Conservation (phyloP, 1,140 invertebrate species). For the Hesperophylax magnus region DNA sequence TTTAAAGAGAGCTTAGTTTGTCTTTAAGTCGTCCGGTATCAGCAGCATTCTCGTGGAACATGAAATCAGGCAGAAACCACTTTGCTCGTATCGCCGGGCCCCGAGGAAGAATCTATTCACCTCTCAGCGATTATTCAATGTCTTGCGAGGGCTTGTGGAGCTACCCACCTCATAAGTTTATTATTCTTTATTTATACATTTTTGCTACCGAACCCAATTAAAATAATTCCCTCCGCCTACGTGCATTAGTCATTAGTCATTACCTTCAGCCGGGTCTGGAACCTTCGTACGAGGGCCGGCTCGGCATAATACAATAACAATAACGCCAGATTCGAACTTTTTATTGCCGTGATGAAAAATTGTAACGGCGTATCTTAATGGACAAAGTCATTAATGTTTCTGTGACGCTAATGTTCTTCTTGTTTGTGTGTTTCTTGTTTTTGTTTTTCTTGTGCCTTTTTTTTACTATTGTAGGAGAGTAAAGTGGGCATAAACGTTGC, state of each 20-base stretch:
- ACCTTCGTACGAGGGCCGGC: background rate
- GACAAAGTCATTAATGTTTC: constrained; percentile 31
- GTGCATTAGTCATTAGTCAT: constrained; percentile 68
- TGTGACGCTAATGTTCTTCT: constrained; percentile 25
- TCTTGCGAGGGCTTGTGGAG: constrained; percentile 41
- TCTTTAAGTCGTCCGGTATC: background rate
- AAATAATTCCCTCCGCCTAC: constrained; percentile 70
- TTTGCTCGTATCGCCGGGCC: constrained; percentile 31
- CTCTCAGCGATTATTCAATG: constrained; percentile 52
- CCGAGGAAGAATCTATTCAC: constrained; percentile 35
- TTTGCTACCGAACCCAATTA: constrained; percentile 71
- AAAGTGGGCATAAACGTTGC: background rate
- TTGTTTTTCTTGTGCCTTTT: constrained; percentile 12
- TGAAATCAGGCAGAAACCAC: background rate
- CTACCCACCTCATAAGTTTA: constrained; percentile 51
- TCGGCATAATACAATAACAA: background rate
- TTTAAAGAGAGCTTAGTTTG: background rate
- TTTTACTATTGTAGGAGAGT: constrained; percentile 5
- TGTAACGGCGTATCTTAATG: constrained; percentile 39
- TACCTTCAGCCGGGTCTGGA: constrained; percentile 26
- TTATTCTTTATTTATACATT: constrained; percentile 59
- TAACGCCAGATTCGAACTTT: constrained; percentile 23
- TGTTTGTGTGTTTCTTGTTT: constrained; percentile 30
- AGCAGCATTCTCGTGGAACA: background rate
- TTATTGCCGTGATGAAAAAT: constrained; percentile 28